Evolutionary conservation across 2,888 invertebrate species (phyloP).

Genomic region (Escarpia spicata): DNA sequence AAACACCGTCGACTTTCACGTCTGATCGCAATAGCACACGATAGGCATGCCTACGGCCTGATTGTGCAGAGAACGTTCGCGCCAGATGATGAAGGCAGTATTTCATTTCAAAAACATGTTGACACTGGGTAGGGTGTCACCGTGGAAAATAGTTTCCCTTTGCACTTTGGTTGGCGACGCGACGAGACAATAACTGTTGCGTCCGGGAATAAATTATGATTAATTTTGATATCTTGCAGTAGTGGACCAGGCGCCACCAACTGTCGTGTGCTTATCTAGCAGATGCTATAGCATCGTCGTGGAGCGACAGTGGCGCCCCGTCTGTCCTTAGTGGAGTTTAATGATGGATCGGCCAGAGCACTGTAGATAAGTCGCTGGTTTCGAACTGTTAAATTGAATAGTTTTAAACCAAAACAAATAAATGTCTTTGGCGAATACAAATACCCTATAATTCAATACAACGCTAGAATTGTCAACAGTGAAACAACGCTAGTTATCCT

Average conservation of each 20-base stretch:
- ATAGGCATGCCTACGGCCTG: not conserved
- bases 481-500: not conserved
- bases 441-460: not conserved
- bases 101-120: not conserved
- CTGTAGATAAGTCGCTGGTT: not conserved
- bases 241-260: not conserved
- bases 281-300: not conserved
- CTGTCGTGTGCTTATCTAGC: not conserved
- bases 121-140: not conserved
- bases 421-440: not conserved
- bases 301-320: not conserved
- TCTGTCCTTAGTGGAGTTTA: not conserved
- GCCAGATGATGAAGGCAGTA: not conserved
- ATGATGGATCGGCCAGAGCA: not conserved
- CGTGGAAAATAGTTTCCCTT: not conserved
- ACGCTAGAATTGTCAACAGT: not conserved
- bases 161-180: not conserved
- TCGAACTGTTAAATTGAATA: too few species aligned
- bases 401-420: too few species aligned
- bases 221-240: not conserved
- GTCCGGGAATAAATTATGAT: not conserved
- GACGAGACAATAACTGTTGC: not conserved
- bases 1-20: not conserved
- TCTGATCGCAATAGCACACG: not conserved
- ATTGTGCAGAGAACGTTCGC: not conserved